Percentiles rank a stretch among this genome's conserved stretches.
These are phyloP conservation scores for Calonectris borealis DNA, from an alignment of 2,113 vertebrate species.

Conservation along the genomic window DNA sequence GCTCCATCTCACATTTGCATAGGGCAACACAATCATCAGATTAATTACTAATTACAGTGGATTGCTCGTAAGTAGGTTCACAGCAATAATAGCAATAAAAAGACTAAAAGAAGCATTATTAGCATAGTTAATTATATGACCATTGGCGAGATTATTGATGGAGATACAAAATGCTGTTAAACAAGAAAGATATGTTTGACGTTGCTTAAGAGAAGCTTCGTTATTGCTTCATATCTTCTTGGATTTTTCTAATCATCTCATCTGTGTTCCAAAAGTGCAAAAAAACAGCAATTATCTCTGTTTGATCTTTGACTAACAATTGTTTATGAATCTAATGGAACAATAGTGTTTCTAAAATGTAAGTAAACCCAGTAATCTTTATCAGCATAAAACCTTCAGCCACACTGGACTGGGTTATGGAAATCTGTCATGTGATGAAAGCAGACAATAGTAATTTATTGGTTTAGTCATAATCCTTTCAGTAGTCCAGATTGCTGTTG, in stretches of 20 bases:
- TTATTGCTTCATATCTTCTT: slow-evolving; percentile 46
- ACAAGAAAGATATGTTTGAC: slow-evolving; percentile 64
- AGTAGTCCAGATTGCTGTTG: slow-evolving; percentile 62
- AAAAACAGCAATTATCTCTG: slow-evolving; percentile 38
- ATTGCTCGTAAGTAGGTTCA: slow-evolving; percentile 42
- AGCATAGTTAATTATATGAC: slow-evolving; percentile 58
- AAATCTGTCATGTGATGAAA: slow-evolving; percentile 29
- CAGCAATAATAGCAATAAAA: slow-evolving; percentile 53
- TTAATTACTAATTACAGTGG: slow-evolving; percentile 53
- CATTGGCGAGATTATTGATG: slow-evolving; percentile 23
- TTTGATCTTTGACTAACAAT: slow-evolving; percentile 58
- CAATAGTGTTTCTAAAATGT: slow-evolving; percentile 18
- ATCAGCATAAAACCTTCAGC: slow-evolving; percentile 24
- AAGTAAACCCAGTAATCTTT: slow-evolving; percentile 2
- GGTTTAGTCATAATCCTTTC: slow-evolving; percentile 62
- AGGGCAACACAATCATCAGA: slow-evolving; percentile 50
- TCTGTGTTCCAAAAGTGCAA: slow-evolving; percentile 59
- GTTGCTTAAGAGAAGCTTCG: neutral
- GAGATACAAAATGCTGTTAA: slow-evolving; percentile 59
- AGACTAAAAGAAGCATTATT: slow-evolving; percentile 48
- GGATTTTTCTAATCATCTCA: slow-evolving; percentile 44
- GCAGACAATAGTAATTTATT: slow-evolving; percentile 57
- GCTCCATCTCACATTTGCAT: slow-evolving; percentile 53
- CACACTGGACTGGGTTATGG: slow-evolving; percentile 37
- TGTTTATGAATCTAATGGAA: slow-evolving; percentile 31